Evolutionary conservation across 92 coral and sea anemone species (phyloP), one percentile per base, ranked within the genome.

Genomic region (Virgularia gustaviana): DNA sequence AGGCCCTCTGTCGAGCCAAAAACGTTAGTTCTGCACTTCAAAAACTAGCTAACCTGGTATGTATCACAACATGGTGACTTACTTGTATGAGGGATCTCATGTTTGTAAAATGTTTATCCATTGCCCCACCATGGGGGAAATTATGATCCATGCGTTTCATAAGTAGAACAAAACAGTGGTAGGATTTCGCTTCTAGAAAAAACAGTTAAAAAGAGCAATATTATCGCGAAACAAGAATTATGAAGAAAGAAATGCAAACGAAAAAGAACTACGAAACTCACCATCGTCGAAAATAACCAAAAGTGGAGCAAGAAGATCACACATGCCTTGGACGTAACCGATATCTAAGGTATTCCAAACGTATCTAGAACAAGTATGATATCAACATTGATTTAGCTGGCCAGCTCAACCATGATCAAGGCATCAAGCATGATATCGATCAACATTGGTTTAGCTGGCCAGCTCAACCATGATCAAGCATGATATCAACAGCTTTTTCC

Each of bases 291-390:
- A 91, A 57, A 91, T 80, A 4, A 91, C 97, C 36, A 91, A 89
- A 9, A 91, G 88, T 0, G 97, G 97, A 0, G 97, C 97, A 15
- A 91, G 87, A 13, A 91, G 91, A 83, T 91, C 97, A 75, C 97
- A 91, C 97, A 91, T 91, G 51, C 97, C 97, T 64, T 91, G 97
- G 60, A 91, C 96, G 54, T 91, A 91, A 28, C 97, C 97, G 39
- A 91, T 81, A 33, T 91, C 92, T 61, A 91, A 58, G 25, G 97
- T 91, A 54, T 75, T 89, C 97, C 97, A 91, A 20, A 91, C 97
- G 63, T 91, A 91, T 63, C 97, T 90, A 36, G 38, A 63, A 47
- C 13, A 38, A 76, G 28, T 28, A 7, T n/a, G n/a, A n/a, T n/a
- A n/a, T n/a, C n/a, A n/a, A n/a, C n/a, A n/a, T n/a, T n/a, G n/a